Evolutionary conservation across 2,888 invertebrate genomes (phyloP).

Genomic region (Aleiodes testaceus): DNA sequence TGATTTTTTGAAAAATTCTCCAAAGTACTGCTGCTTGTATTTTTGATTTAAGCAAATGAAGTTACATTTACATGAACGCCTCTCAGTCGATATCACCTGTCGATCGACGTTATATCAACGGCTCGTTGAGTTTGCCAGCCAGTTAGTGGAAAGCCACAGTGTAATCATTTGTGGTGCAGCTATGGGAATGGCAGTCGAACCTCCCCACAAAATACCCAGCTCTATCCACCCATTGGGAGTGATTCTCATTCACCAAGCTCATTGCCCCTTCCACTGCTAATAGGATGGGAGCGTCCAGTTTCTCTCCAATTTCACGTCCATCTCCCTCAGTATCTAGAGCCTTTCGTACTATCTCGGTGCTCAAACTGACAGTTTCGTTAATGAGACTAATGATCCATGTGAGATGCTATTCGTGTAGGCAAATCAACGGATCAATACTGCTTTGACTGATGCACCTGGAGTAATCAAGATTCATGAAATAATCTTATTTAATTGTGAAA

Average conservation of each 20-base stretch:
- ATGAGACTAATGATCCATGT: slow-evolving; percentile 27
- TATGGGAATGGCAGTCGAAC: slow-evolving; percentile 13
- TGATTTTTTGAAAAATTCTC: too few species aligned
- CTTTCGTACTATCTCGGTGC: background rate
- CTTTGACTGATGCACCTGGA: slow-evolving; percentile 8
- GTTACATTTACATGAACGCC: slow-evolving; percentile 39
- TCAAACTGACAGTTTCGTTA: slow-evolving; percentile 25
- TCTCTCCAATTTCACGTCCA: slow-evolving; percentile 31
- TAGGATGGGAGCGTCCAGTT: slow-evolving; percentile 37
- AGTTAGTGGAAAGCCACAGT: slow-evolving; percentile 70
- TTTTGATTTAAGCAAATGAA: background rate
- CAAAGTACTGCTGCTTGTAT: too few species aligned
- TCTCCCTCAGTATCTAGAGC: slow-evolving; percentile 10
- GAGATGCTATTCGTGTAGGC: slow-evolving; percentile 20
- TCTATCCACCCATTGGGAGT: slow-evolving; percentile 41
- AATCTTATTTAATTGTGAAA: background rate
- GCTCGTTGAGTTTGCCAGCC: slow-evolving; percentile 60
- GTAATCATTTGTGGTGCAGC: slow-evolving; percentile 69
- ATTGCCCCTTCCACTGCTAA: slow-evolving; percentile 6
- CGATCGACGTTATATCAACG: slow-evolving; percentile 58
- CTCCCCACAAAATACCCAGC: slow-evolving; percentile 25
- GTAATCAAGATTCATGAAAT: background rate
- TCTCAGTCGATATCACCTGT: slow-evolving; percentile 53
- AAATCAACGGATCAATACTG: slow-evolving; percentile 20
- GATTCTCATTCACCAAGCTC: slow-evolving; percentile 14